phyloP scores from a whole-genome alignment of 2,888 invertebrate species.

The Cremastobaeus sp. region DNA sequence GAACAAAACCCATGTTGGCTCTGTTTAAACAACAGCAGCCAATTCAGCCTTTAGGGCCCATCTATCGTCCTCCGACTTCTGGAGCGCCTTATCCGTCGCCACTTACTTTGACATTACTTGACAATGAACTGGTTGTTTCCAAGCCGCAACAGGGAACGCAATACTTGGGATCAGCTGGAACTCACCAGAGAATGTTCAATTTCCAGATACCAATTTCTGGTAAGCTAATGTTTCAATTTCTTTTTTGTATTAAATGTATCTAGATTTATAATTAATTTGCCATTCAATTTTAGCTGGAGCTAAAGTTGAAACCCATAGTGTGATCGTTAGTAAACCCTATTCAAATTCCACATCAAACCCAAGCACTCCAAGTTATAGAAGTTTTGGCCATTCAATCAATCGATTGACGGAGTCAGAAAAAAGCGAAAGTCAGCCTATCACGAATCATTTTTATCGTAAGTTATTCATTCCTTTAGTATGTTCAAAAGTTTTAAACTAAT shows the following conservation, averaged over 20 bases:
- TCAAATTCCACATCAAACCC: constrained; percentile 69
- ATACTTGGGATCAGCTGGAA: constrained; percentile 70
- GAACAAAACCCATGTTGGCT: constrained; percentile 76
- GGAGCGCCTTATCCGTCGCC: constrained; percentile 72
- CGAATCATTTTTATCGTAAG: constrained; percentile 74
- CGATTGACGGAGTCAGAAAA: constrained; percentile 73
- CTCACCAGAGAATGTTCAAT: constrained; percentile 74
- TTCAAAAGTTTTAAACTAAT: no score
- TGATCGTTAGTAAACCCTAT: constrained; percentile 81
- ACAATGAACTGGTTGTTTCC: constrained; percentile 76
- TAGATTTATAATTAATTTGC: neutral
- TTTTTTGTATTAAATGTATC: no score
- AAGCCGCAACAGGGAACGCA: constrained; percentile 75
- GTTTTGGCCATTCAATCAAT: constrained; percentile 73
- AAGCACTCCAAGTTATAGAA: constrained; percentile 72
- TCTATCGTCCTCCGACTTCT: constrained; percentile 72
- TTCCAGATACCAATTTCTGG: constrained; percentile 80
- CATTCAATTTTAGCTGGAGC: constrained; percentile 65
- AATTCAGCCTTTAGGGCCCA: constrained; percentile 73
- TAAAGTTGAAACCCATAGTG: constrained; percentile 79
- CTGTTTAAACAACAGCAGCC: constrained; percentile 76
- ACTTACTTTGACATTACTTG: constrained; percentile 74
- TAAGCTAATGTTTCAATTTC: no score
- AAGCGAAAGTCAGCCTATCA: constrained; percentile 66
- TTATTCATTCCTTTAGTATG: neutral